These are phyloP conservation scores for Sturnus vulgaris DNA, from an alignment of 2,113 vertebrate species.

Conservation along the genomic window DNA sequence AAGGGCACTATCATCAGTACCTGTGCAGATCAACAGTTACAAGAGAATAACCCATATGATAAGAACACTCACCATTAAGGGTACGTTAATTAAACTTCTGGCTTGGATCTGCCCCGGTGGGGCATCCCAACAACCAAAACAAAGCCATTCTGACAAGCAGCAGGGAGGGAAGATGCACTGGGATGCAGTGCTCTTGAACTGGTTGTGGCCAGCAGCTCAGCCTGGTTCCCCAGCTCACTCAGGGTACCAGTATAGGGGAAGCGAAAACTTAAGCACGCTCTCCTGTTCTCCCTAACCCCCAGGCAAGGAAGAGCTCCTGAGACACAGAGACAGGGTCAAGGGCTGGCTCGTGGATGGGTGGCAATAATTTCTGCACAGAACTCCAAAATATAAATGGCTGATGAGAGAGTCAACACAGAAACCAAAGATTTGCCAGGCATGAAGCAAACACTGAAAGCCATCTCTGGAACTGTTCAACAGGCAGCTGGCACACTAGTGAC, in stretches of 20 bases:
- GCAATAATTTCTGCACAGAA: not conserved
- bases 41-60: not conserved
- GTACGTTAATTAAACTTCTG: accelerated
- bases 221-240: not conserved
- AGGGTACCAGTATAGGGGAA: not conserved
- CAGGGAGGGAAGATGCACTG: not conserved
- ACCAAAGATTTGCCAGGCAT: not conserved
- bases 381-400: not conserved
- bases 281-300: not conserved
- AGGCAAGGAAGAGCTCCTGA: not conserved
- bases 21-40: slow-evolving; percentile 57
- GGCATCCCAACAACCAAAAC: not conserved
- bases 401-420: not conserved
- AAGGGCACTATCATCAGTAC: slow-evolving; percentile 92
- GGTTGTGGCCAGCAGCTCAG: not conserved
- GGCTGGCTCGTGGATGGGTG: not conserved
- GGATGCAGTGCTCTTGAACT: not conserved
- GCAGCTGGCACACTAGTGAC: not conserved
- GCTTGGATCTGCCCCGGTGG: not conserved
- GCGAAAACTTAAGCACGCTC: accelerated
- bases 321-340: not conserved
- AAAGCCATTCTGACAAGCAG: not conserved
- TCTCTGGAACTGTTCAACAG: not conserved
- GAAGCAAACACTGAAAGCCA: not conserved
- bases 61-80: accelerated